A percentile compares a stretch with the other conserved stretches of the same genome.
phyloP scores from a whole-genome alignment of 2,797 vertebrate species.

The Rhodeus uyekii region DNA sequence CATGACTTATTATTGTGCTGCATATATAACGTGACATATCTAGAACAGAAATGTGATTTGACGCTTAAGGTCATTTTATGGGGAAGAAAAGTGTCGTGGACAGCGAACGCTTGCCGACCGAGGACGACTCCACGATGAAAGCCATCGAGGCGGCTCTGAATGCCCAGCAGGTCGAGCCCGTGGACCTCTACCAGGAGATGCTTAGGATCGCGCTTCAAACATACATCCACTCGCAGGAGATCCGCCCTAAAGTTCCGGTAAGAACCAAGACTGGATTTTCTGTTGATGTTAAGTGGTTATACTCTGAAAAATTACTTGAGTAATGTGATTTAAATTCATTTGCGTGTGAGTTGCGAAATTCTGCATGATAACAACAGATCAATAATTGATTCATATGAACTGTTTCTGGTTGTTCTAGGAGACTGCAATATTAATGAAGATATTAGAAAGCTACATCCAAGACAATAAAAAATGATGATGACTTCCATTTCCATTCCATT shows the following conservation, averaged over 20 bases:
- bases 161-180: conserved; percentile 65
- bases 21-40: neutral
- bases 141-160: conserved; percentile 59
- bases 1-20: neutral
- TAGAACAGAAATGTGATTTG: conserved; percentile 24
- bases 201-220: conserved; percentile 77
- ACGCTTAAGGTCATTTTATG: conserved; percentile 88
- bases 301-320: neutral
- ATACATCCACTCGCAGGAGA: conserved; percentile 70
- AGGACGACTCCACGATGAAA: conserved; percentile 58
- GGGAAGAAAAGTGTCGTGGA: conserved; percentile 88
- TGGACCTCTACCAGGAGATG: conserved; percentile 78
- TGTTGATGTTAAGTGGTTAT: neutral
- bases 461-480: conserved; percentile 70
- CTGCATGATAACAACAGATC: neutral
- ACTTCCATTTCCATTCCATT: conserved; percentile 1
- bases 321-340: neutral
- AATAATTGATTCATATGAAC: neutral
- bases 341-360: neutral
- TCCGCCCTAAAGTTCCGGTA: conserved; percentile 73
- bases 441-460: conserved; percentile 75
- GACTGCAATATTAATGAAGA: conserved; percentile 73
- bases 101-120: conserved; percentile 65
- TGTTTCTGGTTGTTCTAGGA: conserved; percentile 69
- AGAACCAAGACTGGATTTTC: conserved; percentile 38